Percentiles rank a stretch among this genome's conserved stretches.
phyloP scores from a whole-genome alignment of 2,797 vertebrate genomes.

The Philypnodon macrostomus region DNA sequence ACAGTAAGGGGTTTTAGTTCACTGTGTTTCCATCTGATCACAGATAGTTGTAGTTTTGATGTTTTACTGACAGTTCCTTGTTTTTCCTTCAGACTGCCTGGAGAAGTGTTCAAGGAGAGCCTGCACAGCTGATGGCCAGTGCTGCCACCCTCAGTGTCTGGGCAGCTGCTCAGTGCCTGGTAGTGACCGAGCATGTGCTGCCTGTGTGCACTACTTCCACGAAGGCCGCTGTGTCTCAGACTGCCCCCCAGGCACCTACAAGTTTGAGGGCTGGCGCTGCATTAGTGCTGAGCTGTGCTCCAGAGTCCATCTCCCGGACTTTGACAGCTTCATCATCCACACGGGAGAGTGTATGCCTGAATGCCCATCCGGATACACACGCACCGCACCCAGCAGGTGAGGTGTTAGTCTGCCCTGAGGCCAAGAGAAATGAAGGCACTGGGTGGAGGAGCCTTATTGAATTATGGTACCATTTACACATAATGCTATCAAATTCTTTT shows the following conservation, averaged over 20 bases:
- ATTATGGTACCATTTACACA: constrained; percentile 10
- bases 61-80: constrained; percentile 6
- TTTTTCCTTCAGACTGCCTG: constrained; percentile 82
- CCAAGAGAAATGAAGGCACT: neutral
- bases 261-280: constrained; percentile 95
- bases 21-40: too few relatives aligned
- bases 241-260: constrained; percentile 88
- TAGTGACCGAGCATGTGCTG: constrained; percentile 85
- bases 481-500: constrained; percentile 13
- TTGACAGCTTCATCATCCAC: constrained; percentile 88
- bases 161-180: constrained; percentile 86
- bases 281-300: constrained; percentile 88
- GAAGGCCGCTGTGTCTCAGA: constrained; percentile 85
- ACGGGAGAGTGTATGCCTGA: constrained; percentile 90
- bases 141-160: constrained; percentile 94
- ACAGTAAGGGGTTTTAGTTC: neutral
- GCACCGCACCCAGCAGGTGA: constrained; percentile 86
- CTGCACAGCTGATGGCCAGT: constrained; percentile 85
- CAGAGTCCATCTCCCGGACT: constrained; percentile 78
- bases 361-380: constrained; percentile 91
- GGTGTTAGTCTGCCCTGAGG: neutral
- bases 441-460: constrained; percentile 12
- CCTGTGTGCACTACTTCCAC: constrained; percentile 90
- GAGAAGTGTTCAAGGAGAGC: constrained; percentile 82
- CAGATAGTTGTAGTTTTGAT: neutral